Base-by-base conservation (phyloP, 2,888 invertebrate species). In the Leucoptera coffeella region DNA sequence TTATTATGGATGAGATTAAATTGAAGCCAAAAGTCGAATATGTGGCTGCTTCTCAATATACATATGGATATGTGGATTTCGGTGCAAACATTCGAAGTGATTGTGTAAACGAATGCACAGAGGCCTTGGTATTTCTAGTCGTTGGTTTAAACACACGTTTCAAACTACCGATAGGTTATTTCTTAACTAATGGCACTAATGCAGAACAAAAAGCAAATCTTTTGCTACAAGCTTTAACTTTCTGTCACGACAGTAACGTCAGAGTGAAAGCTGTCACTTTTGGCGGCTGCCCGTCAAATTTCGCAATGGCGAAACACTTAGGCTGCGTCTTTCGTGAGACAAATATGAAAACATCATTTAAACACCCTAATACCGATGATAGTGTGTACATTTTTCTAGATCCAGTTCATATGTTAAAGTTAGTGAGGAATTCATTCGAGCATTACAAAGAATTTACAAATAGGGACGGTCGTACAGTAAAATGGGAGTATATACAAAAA, bases 21-120 rank as follows among this genome's bases (percentile, higher is more conserved):
- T 15, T 20, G 6, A 22, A 28, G 10, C n/a, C 26, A 3, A 35
- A 34, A 28, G 21, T 26, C 11, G 14, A 23, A 14, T 23, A 19
- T 14, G 14, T 37, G 32, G 23, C 32, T 41, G 44, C 9, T 38
- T 45, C 23, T 9, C 15, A 25, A 15, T n/a, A 25, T 15, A 22
- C 23, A 17, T 27, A 17, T 19, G 31, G 29, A 11, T 29, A 24
- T 22, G 28, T 28, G 7, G 28, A 30, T 25, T 28, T 28, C 24
- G 24, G 29, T 9, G 12, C 15, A 15, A 15, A 14, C n/a, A 10
- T 29, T 14, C 26, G 28, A 13, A 14, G 15, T 10, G 30, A 32
- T 14, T 25, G 25, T 15, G 14, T 13, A 8, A 12, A 26, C 5
- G 20, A 29, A 14, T 22, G 17, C n/a, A 32, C 32, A 12, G 30